Conservation (phyloP, 2,113 vertebrate species). For the Orycteropus afer region DNA sequence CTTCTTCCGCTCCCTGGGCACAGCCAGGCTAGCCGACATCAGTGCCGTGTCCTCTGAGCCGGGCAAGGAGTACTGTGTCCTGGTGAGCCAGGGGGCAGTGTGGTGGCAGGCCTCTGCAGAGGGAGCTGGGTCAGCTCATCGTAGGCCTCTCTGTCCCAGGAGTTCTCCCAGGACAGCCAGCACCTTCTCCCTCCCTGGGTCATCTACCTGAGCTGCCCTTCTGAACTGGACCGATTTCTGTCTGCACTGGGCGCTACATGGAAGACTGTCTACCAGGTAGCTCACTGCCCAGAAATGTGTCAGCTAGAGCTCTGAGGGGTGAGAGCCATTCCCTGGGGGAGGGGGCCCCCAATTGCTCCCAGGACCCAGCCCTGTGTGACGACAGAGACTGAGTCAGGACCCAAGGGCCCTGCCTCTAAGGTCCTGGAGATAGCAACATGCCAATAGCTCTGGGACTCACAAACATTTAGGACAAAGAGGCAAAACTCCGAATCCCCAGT, state of each 20-base stretch:
- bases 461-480: not conserved
- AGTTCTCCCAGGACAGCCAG: constrained; percentile 91
- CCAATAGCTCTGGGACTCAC: not conserved
- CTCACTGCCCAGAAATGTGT: not conserved
- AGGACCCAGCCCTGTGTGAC: not conserved
- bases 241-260: constrained; percentile 86
- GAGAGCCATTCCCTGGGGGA: not conserved
- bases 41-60: constrained; percentile 85
- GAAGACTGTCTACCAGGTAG: constrained; percentile 93
- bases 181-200: constrained; percentile 94
- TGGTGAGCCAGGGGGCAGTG: constrained; percentile 85
- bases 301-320: not conserved
- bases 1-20: constrained; percentile 96
- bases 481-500: not conserved
- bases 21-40: constrained; percentile 87
- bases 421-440: not conserved
- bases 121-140: not conserved
- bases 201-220: constrained; percentile 94
- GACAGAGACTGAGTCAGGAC: not conserved
- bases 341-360: not conserved
- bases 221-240: constrained; percentile 93
- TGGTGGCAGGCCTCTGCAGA: not conserved
- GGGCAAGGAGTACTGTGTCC: constrained; percentile 92
- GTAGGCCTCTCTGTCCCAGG: constrained; percentile 79
- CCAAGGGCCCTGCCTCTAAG: not conserved